Percentiles rank a stretch among this genome's conserved stretches.
phyloP scores from a whole-genome alignment of 2,113 vertebrate species.

The Donacobius atricapilla region DNA sequence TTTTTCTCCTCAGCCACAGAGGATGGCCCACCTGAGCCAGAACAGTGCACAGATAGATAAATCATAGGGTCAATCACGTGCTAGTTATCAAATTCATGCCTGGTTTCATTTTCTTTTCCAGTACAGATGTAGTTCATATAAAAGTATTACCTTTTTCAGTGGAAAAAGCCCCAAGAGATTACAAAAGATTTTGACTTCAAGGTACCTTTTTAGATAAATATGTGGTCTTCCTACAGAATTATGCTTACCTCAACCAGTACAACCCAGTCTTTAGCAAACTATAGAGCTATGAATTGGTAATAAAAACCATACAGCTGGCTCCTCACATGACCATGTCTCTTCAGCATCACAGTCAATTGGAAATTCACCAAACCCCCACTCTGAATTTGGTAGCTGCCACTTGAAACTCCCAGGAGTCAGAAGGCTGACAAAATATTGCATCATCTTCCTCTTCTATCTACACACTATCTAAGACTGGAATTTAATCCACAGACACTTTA shows the following conservation, averaged over 20 bases:
- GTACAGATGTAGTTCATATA: not conserved
- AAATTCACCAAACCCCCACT: not conserved
- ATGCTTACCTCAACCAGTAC: not conserved
- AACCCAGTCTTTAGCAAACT: not conserved
- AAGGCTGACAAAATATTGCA: not conserved
- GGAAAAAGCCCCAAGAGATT: not conserved
- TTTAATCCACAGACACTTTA: not conserved
- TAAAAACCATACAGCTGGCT: not conserved
- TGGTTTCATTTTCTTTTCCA: not conserved
- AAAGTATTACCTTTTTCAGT: not conserved
- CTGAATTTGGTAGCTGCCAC: not conserved
- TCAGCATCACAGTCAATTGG: not conserved
- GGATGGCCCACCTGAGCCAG: not conserved
- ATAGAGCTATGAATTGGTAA: not conserved
- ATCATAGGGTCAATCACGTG: accelerated
- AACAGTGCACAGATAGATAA: not conserved
- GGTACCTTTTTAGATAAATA: not conserved
- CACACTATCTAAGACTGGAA: not conserved
- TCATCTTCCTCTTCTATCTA: not conserved
- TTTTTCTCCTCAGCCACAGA: not conserved
- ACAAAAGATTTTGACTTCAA: not conserved
- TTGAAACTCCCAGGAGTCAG: not conserved
- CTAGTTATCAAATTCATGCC: not conserved
- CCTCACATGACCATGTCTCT: not conserved
- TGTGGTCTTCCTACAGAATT: not conserved